Percentiles rank a stretch among this genome's conserved stretches.
Conservation (phyloP, 2,797 vertebrate species). For the Chanos chanos region DNA sequence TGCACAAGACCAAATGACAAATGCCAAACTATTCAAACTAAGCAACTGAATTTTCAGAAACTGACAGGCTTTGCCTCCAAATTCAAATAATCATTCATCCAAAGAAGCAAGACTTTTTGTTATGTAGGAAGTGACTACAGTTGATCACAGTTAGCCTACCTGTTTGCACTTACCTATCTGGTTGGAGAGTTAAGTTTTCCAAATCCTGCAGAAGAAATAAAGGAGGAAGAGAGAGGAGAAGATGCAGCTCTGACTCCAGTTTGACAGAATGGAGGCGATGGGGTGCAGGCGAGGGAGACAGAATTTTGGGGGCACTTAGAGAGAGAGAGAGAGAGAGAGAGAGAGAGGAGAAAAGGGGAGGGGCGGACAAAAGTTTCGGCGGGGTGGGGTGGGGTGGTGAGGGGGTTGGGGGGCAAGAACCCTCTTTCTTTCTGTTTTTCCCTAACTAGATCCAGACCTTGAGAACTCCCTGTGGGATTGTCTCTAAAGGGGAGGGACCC, state of each 20-base stretch:
- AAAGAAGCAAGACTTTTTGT: too few relatives aligned
- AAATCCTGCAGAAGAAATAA: not conserved
- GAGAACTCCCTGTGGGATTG: constrained; percentile 45
- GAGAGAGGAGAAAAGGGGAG: constrained; percentile 14
- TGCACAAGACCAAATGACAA: too few relatives aligned
- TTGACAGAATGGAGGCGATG: constrained; percentile 29
- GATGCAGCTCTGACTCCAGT: constrained; percentile 9
- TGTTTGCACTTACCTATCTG: too few relatives aligned
- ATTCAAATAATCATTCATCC: too few relatives aligned
- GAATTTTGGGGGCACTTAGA: constrained; percentile 32
- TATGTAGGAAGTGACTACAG: too few relatives aligned
- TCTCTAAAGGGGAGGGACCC: constrained; percentile 20
- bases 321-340: constrained; percentile 6
- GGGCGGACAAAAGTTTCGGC: constrained; percentile 6
- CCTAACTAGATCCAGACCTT: constrained; percentile 57
- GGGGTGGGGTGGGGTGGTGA: too few relatives aligned
- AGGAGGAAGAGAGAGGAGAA: constrained; percentile 2
- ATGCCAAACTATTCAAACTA: too few relatives aligned
- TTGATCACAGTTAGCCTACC: too few relatives aligned
- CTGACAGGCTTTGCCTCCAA: too few relatives aligned
- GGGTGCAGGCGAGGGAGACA: constrained; percentile 16
- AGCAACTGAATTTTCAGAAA: too few relatives aligned
- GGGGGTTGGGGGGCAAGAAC: too few relatives aligned
- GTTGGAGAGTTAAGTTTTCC: too few relatives aligned
- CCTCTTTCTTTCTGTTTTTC: constrained; percentile 45